Conservation (phyloP, 2,797 vertebrate genomes). For the Lepus townsendii region DNA sequence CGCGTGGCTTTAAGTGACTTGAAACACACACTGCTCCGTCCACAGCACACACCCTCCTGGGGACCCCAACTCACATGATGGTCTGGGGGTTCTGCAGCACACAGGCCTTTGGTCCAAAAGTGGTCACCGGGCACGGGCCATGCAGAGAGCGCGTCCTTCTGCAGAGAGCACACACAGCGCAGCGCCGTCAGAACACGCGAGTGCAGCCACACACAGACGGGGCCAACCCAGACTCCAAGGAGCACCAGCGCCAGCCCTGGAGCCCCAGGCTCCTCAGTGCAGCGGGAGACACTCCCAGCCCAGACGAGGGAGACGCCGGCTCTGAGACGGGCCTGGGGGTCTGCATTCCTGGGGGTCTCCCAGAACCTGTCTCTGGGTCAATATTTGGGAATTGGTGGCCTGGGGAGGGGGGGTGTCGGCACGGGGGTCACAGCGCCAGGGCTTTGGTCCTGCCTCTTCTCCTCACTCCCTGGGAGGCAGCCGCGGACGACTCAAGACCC, state of each 20-base stretch:
- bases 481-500: too few species aligned
- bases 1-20: too few species aligned
- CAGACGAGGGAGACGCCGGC: neutral
- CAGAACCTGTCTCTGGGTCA: neutral
- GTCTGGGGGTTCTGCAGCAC: slow-evolving; percentile 97
- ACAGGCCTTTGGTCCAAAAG: slow-evolving; percentile 98
- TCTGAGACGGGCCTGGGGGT: neutral
- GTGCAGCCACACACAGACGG: neutral
- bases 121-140: slow-evolving; percentile 98
- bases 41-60: neutral
- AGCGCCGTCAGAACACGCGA: neutral
- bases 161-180: neutral
- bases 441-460: too few species aligned
- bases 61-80: slow-evolving; percentile 94
- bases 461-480: too few species aligned
- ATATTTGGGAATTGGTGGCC: neutral
- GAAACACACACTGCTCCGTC: too few species aligned
- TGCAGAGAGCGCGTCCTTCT: slow-evolving; percentile 97
- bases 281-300: neutral
- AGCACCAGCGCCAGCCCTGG: too few species aligned
- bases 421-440: too few species aligned
- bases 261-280: too few species aligned
- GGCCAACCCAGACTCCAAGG: neutral
- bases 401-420: too few species aligned
- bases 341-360: too few species aligned